phyloP scores from a whole-genome alignment of 2,797 vertebrate genomes.

The Tokudaia muenninki region DNA sequence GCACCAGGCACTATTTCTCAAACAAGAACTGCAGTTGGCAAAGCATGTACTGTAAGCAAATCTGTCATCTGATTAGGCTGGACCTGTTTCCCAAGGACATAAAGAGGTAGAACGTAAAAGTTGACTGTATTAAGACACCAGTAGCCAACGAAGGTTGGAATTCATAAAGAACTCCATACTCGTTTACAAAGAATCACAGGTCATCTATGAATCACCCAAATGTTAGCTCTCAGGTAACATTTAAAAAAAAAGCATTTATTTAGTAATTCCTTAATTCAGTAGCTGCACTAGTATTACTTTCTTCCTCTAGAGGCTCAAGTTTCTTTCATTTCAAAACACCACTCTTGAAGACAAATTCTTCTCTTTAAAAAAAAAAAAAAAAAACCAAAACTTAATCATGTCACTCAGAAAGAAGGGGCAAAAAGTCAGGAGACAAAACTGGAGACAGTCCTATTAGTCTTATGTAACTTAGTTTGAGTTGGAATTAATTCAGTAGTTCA shows the following conservation, averaged over 20 bases:
- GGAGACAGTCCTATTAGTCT: slow-evolving; percentile 71
- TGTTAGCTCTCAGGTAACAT: slow-evolving; percentile 34
- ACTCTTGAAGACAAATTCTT: slow-evolving; percentile 63
- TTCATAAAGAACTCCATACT: neutral
- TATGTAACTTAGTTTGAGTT: slow-evolving; percentile 79
- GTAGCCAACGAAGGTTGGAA: slow-evolving; percentile 37
- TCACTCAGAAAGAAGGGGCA: slow-evolving; percentile 56
- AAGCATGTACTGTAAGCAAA: slow-evolving; percentile 14
- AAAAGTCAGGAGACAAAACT: slow-evolving; percentile 73
- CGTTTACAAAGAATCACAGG: slow-evolving; percentile 35
- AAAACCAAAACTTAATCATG: slow-evolving; percentile 54
- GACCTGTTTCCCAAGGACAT: slow-evolving; percentile 25
- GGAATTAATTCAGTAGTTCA: slow-evolving; percentile 65
- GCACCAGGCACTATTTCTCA: slow-evolving; percentile 34
- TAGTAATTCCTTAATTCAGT: slow-evolving; percentile 69
- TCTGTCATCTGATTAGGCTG: slow-evolving; percentile 13
- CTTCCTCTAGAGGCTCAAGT: slow-evolving; percentile 36
- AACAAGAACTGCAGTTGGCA: slow-evolving; percentile 47
- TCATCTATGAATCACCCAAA: slow-evolving; percentile 59
- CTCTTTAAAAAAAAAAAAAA: slow-evolving; percentile 25
- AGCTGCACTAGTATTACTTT: slow-evolving; percentile 45
- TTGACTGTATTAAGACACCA: slow-evolving; percentile 2
- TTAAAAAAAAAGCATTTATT: slow-evolving; percentile 57
- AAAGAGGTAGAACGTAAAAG: slow-evolving; percentile 64
- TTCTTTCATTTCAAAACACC: slow-evolving; percentile 70